Conservation (phyloP, 2,113 vertebrate genomes). For the Mystacornis crossleyi region DNA sequence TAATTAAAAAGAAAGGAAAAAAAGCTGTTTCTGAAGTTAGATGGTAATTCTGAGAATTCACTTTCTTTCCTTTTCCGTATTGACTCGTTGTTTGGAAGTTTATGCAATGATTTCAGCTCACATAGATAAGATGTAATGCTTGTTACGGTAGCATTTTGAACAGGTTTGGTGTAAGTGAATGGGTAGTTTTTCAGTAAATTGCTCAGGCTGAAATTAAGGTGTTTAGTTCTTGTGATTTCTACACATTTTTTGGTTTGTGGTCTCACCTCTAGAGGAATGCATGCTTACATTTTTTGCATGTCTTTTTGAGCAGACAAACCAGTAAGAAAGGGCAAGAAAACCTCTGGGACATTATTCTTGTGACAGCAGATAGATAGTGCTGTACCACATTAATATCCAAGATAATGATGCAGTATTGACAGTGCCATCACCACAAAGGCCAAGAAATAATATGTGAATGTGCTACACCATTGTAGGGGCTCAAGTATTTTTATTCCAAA, state of each 20-base stretch:
- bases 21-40: not conserved
- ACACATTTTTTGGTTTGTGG: not conserved
- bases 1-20: not conserved
- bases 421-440: not conserved
- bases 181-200: not conserved
- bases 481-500: not conserved
- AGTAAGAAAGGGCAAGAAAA: not conserved
- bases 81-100: not conserved
- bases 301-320: not conserved
- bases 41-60: not conserved
- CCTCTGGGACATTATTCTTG: not conserved
- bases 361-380: not conserved
- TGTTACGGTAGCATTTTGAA: not conserved
- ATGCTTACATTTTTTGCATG: not conserved
- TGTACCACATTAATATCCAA: not conserved
- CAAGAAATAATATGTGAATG: not conserved
- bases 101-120: not conserved
- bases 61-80: not conserved
- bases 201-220: not conserved
- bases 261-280: not conserved
- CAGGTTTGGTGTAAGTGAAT: not conserved
- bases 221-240: not conserved
- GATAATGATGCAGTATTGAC: fast-evolving
- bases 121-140: not conserved
- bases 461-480: not conserved